These are phyloP conservation scores for Ichneumon xanthorius DNA, from an alignment of 2,888 invertebrate species.

Conservation along the genomic window DNA sequence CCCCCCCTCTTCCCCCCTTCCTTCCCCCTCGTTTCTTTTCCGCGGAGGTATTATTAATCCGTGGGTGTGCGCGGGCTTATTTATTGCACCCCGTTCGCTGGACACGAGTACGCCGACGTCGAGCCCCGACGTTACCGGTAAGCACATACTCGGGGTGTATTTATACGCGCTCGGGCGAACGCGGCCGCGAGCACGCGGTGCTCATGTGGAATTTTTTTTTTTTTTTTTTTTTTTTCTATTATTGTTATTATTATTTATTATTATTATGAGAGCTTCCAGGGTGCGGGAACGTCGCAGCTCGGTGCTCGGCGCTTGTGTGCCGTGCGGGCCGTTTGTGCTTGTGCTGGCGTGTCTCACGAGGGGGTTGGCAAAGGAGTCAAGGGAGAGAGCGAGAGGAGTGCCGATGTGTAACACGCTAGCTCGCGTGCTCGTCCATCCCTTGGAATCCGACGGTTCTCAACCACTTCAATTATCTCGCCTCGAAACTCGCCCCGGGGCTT, in stretches of 20 bases:
- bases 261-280: conserved; percentile 78
- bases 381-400: conserved; percentile 71
- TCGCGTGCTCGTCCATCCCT: conserved; percentile 83
- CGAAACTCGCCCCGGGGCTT: conserved; percentile 7
- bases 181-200: conserved; percentile 66
- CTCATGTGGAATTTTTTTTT: conserved; percentile 76
- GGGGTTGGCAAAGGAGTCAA: conserved; percentile 74
- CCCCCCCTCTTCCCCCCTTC: conserved; percentile 46
- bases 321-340: conserved; percentile 31
- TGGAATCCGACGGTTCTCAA: conserved; percentile 81
- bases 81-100: conserved; percentile 63
- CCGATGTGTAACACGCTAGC: conserved; percentile 80
- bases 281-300: conserved; percentile 71
- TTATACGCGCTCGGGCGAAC: conserved; percentile 73
- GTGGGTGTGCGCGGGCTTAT: conserved; percentile 69
- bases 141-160: conserved; percentile 72
- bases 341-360: conserved; percentile 75
- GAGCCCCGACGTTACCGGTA: conserved; percentile 66
- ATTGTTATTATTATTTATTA: conserved; percentile 48
- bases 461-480: conserved; percentile 68
- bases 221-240: conserved; percentile 35
- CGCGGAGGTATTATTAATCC: conserved; percentile 66
- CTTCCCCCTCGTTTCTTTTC: conserved; percentile 57
- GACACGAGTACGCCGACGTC: conserved; percentile 41
- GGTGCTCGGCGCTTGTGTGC: conserved; percentile 26